These are phyloP conservation scores for Pseudomyrmex pallidus DNA, from an alignment of 1,140 invertebrate genomes.

Conservation along the genomic window DNA sequence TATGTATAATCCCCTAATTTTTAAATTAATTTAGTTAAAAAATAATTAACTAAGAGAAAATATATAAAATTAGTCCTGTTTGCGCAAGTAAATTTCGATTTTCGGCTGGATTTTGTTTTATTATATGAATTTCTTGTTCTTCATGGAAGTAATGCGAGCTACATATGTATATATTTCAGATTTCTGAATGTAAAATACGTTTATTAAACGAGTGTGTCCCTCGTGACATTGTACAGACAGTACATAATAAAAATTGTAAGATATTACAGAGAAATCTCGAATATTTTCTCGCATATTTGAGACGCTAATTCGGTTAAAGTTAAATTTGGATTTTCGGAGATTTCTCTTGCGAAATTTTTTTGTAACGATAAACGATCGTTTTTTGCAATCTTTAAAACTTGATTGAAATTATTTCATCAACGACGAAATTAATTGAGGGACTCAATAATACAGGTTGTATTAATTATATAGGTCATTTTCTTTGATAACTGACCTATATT, in stretches of 20 bases:
- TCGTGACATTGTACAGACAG: constrained; percentile 4
- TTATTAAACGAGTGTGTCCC: constrained; percentile 16
- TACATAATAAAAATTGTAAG: constrained; percentile 45
- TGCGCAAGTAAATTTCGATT: not conserved
- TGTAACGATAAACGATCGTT: constrained; percentile 20
- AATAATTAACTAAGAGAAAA: constrained; percentile 6
- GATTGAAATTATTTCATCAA: constrained; percentile 47
- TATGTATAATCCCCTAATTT: constrained; percentile 14
- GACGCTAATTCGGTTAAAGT: constrained; percentile 23
- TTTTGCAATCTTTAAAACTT: constrained; percentile 40
- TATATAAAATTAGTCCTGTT: too few relatives aligned
- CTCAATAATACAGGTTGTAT: constrained; percentile 34
- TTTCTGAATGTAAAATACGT: constrained; percentile 29
- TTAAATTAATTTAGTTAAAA: constrained; percentile 61
- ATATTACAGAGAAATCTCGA: constrained; percentile 22
- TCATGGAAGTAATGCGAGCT: constrained; percentile 47
- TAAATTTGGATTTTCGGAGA: not conserved
- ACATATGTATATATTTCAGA: constrained; percentile 21
- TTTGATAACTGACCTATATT: constrained; percentile 37
- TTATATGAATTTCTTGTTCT: not conserved
- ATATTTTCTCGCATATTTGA: not conserved
- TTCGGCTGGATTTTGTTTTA: constrained; percentile 18
- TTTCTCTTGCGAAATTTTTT: constrained; percentile 14
- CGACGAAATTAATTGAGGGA: constrained; percentile 53
- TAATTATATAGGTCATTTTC: constrained; percentile 9